Base-by-base conservation (phyloP, 1,140 invertebrate species). In the Drosophila dunni region DNA sequence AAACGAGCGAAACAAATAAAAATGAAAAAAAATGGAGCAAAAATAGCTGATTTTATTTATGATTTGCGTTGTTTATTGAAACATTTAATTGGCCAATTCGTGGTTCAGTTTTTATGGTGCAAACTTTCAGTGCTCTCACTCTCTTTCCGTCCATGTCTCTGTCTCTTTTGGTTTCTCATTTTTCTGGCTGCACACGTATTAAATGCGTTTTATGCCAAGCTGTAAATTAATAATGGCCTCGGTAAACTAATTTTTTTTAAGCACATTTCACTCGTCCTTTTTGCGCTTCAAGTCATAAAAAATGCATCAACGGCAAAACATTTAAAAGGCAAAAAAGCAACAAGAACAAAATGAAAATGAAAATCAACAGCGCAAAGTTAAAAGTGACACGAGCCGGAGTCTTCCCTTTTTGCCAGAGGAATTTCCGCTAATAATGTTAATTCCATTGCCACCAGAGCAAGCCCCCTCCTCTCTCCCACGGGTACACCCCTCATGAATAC, bases 341-440 rank as follows among this genome's bases (percentile, higher is more conserved):
- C 24, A 29, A 29, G 24, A 29, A 29, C 24, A 29, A 75, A 73
- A 45, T 46, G 65, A 80, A 86, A 73, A 73, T 33, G 46, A 67
- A 78, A 81, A 75, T 66, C 72, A 88, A 88, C 83, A 82, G 62
- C 57, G 58, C 61, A 74, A 75, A 88, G 54, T 74, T 77, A 79
- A 88, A 58, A 80, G 62, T 67, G 65, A 67, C 74, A 88, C 63
- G 50, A 40, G 40, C 29, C 44, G 24, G 24, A 3, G 51, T 29
- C 42, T 11, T 8, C 15, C 50, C 34, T 20, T 64, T 46, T 64
- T 51, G 54, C 57, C 2, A 34, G 53, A 51, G 78, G 84, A 88
- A 78, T 80, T 88, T 88, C 77, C 84, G 80, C 84, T 88, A 88
- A 88, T 88, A 89, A 88, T 89, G 84, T 89, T 88, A 88, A 89